Base-by-base conservation (phyloP, 2,797 vertebrate genomes). In the Sandelia bainsii region DNA sequence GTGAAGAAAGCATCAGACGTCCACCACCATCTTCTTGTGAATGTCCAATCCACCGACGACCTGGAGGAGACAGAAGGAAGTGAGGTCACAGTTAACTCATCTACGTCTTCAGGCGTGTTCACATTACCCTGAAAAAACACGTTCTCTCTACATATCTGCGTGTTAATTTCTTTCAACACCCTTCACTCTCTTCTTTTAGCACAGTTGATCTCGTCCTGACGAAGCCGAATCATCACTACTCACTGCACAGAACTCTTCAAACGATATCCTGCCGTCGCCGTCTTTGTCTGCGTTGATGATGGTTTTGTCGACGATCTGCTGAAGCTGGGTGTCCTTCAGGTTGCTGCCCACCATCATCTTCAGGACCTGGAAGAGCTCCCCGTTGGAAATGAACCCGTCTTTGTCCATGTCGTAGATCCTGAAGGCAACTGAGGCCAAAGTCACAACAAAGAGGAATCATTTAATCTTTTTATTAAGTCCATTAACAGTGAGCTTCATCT, bases 1-100 rank as follows among this genome's bases (percentile, higher is more conserved):
- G n/a, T n/a, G n/a, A n/a, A n/a, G n/a, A 53, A 13, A 4, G 42
- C 42, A 16, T 99, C 97, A 99, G 96, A 99, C 98, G 11, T 99
- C 98, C 93, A 99, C 98, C 70, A 99, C 98, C 98, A 99, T 99
- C 95, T 99, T 99, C 97, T 99, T 99, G 96, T 99, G 98, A 96
- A 99, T 99, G 95, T 99, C 98, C 86, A 99, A 95, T 91, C 98
- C 98, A 46, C 98, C 98, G 81, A 99, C 98, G 85, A 99, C 98
- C 98, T 99, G 88, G 34, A 88, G 6, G 45, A 45, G 4, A 27
- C 2, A 20, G 0, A 52, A 17, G 29, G 20, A 7, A 22, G n/a
- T 40, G 39, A 40, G 10, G 39, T 40, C 0, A 4, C 34, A n/a
- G 4, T 39, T 13, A 1, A 4, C 67, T 54, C 62, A 16, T 40